Conservation (phyloP, 2,888 invertebrate genomes). For the Athripsodes cinereus region DNA sequence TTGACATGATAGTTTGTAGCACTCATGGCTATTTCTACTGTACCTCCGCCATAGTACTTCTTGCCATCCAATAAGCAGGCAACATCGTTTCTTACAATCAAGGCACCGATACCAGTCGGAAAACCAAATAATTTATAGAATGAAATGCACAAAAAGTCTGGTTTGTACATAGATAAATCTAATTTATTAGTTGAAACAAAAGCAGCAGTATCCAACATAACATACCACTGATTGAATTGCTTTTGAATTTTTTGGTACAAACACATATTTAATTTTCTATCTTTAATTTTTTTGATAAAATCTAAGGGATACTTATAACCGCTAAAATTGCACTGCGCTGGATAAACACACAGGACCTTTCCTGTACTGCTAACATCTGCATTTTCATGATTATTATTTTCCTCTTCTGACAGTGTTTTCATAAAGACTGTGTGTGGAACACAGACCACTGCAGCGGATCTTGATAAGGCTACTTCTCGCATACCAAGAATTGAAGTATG, state of each 20-base stretch:
- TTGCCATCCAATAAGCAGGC: slow-evolving; percentile 54
- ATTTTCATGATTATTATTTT: slow-evolving; percentile 29
- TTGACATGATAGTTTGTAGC: slow-evolving; percentile 65
- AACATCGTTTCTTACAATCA: slow-evolving; percentile 68
- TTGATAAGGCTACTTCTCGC: slow-evolving; percentile 64
- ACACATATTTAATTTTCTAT: slow-evolving; percentile 50
- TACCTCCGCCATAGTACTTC: slow-evolving; percentile 90
- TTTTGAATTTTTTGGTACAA: slow-evolving; percentile 38
- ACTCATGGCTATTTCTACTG: slow-evolving; percentile 78
- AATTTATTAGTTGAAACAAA: slow-evolving; percentile 72
- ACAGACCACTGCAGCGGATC: slow-evolving; percentile 50
- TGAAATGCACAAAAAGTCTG: slow-evolving; percentile 88
- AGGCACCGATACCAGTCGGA: slow-evolving; percentile 91
- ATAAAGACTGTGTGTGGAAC: slow-evolving; percentile 49
- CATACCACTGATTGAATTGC: slow-evolving; percentile 57
- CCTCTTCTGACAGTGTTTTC: slow-evolving; percentile 34
- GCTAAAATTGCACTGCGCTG: slow-evolving; percentile 93
- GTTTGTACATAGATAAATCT: slow-evolving; percentile 63
- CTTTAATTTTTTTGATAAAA: slow-evolving; percentile 59
- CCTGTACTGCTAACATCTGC: background rate
- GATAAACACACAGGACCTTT: slow-evolving; percentile 68
- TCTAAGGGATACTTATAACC: slow-evolving; percentile 82
- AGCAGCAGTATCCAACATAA: slow-evolving; percentile 82
- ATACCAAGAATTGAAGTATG: slow-evolving; percentile 95
- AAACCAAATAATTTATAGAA: slow-evolving; percentile 96